Conservation (phyloP, 2,113 vertebrate species). For the Dasyornis broadbenti region DNA sequence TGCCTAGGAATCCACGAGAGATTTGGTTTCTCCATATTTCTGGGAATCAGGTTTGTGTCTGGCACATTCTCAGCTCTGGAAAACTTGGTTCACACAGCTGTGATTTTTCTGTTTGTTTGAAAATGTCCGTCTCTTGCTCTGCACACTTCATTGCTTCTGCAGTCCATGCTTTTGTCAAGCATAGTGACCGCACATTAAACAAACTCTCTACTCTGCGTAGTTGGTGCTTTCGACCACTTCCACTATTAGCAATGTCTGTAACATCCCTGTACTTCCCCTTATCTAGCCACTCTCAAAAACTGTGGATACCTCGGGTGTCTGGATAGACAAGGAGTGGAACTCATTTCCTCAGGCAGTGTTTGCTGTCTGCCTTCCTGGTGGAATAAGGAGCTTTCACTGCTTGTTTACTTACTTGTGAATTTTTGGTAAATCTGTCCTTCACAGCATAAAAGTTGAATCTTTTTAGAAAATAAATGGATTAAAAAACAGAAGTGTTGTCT, state of each 20-base stretch:
- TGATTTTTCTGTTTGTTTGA: not conserved
- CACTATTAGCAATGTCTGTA: not conserved
- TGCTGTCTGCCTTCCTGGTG: not conserved
- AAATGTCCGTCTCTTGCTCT: not conserved
- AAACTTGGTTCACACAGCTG: not conserved
- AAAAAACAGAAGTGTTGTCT: not conserved
- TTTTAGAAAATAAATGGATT: not conserved
- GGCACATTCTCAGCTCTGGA: not conserved
- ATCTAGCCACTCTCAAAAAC: not conserved
- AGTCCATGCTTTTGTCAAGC: fast-evolving
- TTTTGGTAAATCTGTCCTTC: not conserved
- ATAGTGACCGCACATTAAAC: not conserved
- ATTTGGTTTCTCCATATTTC: not conserved
- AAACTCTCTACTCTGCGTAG: not conserved
- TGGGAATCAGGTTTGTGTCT: not conserved
- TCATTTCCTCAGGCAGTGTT: not conserved
- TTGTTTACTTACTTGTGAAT: not conserved
- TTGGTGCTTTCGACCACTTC: not conserved
- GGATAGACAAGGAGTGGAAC: not conserved
- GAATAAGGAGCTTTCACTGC: not conserved
- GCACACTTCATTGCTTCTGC: not conserved
- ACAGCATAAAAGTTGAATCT: not conserved
- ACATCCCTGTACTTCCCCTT: not conserved
- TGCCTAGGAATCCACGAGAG: not conserved
- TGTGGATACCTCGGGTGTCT: not conserved